phyloP scores from a whole-genome alignment of 2,797 vertebrate genomes.

The Tiaroga cobitis region DNA sequence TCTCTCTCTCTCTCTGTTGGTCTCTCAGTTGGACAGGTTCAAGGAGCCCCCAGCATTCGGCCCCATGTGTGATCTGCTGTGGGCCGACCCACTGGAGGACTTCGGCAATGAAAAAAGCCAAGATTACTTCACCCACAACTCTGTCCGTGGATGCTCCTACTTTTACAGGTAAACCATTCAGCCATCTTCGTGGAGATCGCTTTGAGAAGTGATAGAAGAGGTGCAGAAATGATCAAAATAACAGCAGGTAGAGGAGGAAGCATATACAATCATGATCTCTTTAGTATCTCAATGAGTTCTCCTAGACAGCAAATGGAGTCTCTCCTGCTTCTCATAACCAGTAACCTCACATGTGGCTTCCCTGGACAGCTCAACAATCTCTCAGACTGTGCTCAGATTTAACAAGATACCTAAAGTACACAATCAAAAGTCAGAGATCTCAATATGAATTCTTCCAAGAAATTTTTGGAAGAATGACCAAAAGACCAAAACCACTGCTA shows the following conservation, averaged over 20 bases:
- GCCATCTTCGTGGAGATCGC: background rate
- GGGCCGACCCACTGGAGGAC: slow-evolving; percentile 84
- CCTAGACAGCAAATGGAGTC: background rate
- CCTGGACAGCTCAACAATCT: background rate
- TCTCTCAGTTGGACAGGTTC: slow-evolving; percentile 81
- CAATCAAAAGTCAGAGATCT: background rate
- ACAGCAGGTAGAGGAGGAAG: background rate
- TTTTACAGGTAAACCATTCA: slow-evolving; percentile 79
- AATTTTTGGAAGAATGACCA: too few relatives aligned
- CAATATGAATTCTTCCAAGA: background rate
- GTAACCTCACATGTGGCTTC: background rate
- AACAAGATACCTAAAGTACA: background rate
- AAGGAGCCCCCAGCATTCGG: slow-evolving; percentile 84
- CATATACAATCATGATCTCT: background rate
- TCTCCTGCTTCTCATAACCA: background rate
- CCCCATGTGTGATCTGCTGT: slow-evolving; percentile 84
- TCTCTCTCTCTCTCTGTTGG: slow-evolving; percentile 35
- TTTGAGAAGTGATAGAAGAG: background rate
- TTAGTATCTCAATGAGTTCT: background rate
- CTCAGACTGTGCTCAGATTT: background rate
- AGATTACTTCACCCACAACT: slow-evolving; percentile 84
- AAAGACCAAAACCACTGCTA: too few relatives aligned
- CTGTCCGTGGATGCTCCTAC: slow-evolving; percentile 83
- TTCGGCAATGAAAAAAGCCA: slow-evolving; percentile 85
- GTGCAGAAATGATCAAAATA: background rate